A percentile compares a stretch with the other conserved stretches of the same genome.
Conservation (phyloP, 2,888 invertebrate species). For the Agrochola lota region DNA sequence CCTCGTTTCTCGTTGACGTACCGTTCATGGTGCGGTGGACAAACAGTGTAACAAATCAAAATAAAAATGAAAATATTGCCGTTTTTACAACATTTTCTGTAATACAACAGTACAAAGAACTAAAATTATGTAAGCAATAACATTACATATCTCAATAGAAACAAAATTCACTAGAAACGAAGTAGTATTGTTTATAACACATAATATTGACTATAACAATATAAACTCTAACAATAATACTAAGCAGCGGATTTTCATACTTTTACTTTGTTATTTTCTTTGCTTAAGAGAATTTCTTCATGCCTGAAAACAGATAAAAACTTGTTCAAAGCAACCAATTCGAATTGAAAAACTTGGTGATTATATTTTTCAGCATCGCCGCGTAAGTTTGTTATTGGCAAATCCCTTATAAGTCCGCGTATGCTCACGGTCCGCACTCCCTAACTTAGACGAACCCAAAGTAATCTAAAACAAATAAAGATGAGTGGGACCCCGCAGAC, state of each 20-base stretch:
- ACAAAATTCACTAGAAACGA: constrained; percentile 10
- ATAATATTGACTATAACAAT: constrained; percentile 40
- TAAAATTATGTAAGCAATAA: not conserved
- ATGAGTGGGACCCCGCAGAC: constrained; percentile 84
- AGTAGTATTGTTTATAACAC: constrained; percentile 17
- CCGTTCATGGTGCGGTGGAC: no score
- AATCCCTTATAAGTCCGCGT: constrained; percentile 82
- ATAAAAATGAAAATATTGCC: not conserved
- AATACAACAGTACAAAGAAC: not conserved
- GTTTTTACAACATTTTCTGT: not conserved
- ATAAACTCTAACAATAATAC: constrained; percentile 44
- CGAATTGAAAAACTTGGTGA: constrained; percentile 84
- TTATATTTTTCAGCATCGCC: constrained; percentile 78
- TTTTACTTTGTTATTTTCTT: constrained; percentile 52
- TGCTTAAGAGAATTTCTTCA: constrained; percentile 52
- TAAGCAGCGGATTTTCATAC: constrained; percentile 40
- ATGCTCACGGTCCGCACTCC: constrained; percentile 78
- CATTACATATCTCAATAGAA: constrained; percentile 3
- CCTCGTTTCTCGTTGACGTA: no score
- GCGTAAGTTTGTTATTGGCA: constrained; percentile 67
- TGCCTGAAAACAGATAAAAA: constrained; percentile 60
- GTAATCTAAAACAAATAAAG: constrained; percentile 90
- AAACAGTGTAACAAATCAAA: no score
- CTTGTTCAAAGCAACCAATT: constrained; percentile 73
- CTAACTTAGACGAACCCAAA: constrained; percentile 84